Evolutionary conservation across 2,888 invertebrate species (phyloP).

Genomic region (Smittia aterrima): DNA sequence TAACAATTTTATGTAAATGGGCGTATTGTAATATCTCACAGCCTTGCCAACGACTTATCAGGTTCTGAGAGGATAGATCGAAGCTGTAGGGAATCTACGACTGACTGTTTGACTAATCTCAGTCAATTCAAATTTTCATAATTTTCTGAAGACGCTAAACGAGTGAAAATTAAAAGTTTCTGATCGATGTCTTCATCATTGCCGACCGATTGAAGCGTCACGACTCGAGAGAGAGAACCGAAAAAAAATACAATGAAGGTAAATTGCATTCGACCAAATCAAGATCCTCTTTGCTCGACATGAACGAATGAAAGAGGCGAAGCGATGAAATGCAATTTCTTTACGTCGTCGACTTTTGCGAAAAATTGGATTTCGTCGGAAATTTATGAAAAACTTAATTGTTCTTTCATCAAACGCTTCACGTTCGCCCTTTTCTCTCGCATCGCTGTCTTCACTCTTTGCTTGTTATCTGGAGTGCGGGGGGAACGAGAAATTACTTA

Average conservation of each 20-base stretch:
- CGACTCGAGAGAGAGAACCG: background rate
- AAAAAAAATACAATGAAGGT: background rate
- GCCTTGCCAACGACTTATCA: background rate
- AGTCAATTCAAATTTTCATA: background rate
- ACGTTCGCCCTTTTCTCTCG: background rate
- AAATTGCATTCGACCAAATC: background rate
- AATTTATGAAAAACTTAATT: background rate
- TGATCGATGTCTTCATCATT: conserved; percentile 36
- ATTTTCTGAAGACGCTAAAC: background rate
- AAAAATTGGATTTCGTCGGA: background rate
- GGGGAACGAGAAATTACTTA: background rate
- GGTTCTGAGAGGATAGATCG: background rate
- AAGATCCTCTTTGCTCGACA: background rate
- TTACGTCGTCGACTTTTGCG: background rate
- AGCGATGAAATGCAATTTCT: background rate
- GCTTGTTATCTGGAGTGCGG: background rate
- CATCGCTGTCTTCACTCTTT: conserved; percentile 1
- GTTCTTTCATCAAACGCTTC: conserved; percentile 4
- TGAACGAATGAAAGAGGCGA: background rate
- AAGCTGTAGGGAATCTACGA: background rate
- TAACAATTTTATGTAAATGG: conserved; percentile 35
- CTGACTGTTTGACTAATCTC: background rate
- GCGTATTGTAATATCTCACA: background rate
- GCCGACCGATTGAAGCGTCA: conserved; percentile 30
- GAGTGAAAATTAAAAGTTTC: conserved; percentile 1